Base-by-base conservation (phyloP, 2,113 vertebrate genomes). In the Pachycephala philippinensis region DNA sequence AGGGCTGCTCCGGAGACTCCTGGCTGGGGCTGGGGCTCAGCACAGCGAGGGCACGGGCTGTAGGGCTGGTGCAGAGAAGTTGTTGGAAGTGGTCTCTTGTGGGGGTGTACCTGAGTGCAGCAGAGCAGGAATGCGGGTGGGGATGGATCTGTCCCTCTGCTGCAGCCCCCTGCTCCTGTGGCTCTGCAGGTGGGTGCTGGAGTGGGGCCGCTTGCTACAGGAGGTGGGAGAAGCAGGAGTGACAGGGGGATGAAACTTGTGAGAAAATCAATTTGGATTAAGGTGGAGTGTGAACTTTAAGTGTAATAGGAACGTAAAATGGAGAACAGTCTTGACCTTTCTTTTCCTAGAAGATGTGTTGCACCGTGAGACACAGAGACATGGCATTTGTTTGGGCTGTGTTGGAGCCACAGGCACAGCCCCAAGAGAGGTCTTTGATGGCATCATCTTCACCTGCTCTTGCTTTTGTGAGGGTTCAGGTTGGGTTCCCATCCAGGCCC, bases 131-230 rank as follows among this genome's bases (percentile, higher is more conserved):
- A 6, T 30, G 44, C 30, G 9, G 42, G 14, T 33, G 37, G 47
- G n/a, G 42, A 23, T 10, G 42, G 40, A 27, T 28, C 2, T 1
- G n/a, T 27, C 44, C 50, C 16, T 33, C 15, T 20, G 23, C 56
- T 49, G 54, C 81, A 70, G 54, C 52, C 15, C 19, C 26, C 27
- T 26, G 47, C 20, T 42, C 37, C 74, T 12, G 26, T 18, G 87
- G 35, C 65, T 65, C 49, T 75, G 64, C 57, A 31, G n/a, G 23
- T 0, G 8, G 26, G 21, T 21, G 11, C 84, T 69, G 82, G 30
- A 60, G 26, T 1, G 5, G 18, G 16, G 35, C 19, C 14, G 12
- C 16, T 2, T 4, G 15, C 59, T 1, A 5, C 1, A 1, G 56
- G 40, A 84, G 27, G 21, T 57, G 74, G 50, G 54, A 78, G 26